phyloP scores from a whole-genome alignment of 2,888 invertebrate species.

The Pachliopta kotzebuea region DNA sequence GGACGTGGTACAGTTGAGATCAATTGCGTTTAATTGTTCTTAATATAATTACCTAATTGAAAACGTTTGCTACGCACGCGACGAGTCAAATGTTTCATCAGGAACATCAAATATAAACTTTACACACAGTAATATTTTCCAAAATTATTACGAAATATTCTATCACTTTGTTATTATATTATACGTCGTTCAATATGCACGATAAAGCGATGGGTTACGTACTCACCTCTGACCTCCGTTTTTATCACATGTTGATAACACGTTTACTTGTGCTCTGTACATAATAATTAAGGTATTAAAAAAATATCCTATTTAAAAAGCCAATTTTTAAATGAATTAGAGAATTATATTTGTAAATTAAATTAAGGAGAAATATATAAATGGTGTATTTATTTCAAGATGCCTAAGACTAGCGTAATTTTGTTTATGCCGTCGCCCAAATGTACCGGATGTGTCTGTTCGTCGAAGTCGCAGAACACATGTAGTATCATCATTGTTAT shows the following conservation, averaged over 20 bases:
- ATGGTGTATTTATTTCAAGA: not conserved
- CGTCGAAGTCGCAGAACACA: constrained; percentile 44
- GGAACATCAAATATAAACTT: constrained; percentile 2
- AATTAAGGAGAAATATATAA: not conserved
- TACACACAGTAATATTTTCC: not conserved
- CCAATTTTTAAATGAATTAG: not conserved
- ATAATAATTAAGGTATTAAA: not conserved
- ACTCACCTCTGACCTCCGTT: constrained; percentile 14
- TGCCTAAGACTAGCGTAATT: constrained; percentile 43
- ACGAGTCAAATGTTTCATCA: constrained; percentile 22
- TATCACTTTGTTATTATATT: not conserved
- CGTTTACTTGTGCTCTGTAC: not conserved
- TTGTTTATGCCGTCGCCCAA: constrained; percentile 58
- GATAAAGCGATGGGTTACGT: constrained; percentile 10
- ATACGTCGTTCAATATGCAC: not conserved
- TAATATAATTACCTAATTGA: constrained; percentile 74
- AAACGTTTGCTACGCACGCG: constrained; percentile 36
- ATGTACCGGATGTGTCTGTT: constrained; percentile 57
- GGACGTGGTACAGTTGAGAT: constrained; percentile 60
- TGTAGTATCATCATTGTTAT: constrained; percentile 51
- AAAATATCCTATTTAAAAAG: not conserved
- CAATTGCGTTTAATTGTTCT: constrained; percentile 76
- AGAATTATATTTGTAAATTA: not conserved
- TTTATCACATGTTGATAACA: constrained; percentile 3
- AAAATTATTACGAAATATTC: not conserved